Evolutionary conservation across 2,797 vertebrate species (phyloP).

Genomic region (Zenarchopterus dispar): DNA sequence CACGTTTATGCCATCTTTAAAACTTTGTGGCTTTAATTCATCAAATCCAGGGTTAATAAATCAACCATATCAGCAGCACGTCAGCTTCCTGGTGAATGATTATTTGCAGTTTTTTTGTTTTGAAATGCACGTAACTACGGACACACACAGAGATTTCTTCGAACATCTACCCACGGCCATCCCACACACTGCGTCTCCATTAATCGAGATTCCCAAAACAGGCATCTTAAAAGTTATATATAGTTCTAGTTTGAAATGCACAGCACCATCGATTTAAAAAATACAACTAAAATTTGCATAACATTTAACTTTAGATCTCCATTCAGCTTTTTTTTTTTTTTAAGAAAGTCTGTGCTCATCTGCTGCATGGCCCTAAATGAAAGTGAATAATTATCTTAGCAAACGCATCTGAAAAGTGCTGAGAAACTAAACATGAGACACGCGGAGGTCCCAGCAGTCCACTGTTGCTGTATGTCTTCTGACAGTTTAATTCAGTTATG

Average conservation of each 20-base stretch:
- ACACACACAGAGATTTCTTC: neutral
- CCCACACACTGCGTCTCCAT: neutral
- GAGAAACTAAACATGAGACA: slow-evolving; percentile 1
- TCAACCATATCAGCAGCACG: slow-evolving; percentile 64
- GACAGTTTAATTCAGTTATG: slow-evolving; percentile 6
- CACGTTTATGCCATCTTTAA: slow-evolving; percentile 61
- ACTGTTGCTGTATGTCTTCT: neutral
- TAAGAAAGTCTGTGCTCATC: no score
- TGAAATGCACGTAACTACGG: slow-evolving; percentile 21
- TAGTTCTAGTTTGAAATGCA: no score
- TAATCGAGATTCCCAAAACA: neutral
- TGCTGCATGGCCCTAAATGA: neutral
- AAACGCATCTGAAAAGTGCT: neutral
- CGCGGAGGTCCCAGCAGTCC: neutral
- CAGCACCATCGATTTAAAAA: no score
- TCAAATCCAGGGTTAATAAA: slow-evolving; percentile 68
- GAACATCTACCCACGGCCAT: neutral
- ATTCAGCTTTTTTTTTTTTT: no score
- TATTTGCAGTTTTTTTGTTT: slow-evolving; percentile 38
- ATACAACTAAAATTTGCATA: no score
- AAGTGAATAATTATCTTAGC: neutral
- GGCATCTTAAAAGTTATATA: neutral
- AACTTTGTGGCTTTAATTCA: slow-evolving; percentile 68
- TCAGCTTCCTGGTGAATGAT: slow-evolving; percentile 56
- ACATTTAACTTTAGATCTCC: no score